Conservation (phyloP, 2,797 vertebrate genomes). For the Enteromius afrohamiltoni region DNA sequence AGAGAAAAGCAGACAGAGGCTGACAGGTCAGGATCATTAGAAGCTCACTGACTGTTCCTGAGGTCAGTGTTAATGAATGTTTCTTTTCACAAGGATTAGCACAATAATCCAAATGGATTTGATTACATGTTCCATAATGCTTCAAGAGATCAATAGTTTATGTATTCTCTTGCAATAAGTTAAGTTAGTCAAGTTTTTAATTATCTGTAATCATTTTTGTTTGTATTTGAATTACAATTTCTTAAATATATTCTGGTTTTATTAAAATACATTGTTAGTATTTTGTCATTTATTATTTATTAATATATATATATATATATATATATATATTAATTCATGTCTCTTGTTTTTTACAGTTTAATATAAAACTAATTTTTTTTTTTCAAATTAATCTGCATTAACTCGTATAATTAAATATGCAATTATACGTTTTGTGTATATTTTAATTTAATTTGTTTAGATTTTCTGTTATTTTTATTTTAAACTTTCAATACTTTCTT, state of each 20-base stretch:
- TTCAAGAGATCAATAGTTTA: background rate
- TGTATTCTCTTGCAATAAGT: background rate
- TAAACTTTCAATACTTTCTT: background rate
- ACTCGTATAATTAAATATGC: background rate
- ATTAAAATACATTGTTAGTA: background rate
- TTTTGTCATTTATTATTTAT: background rate
- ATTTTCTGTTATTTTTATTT: background rate
- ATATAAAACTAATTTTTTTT: background rate
- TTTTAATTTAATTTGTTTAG: background rate
- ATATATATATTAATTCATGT: no score
- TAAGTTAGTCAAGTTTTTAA: no score
- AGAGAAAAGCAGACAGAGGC: constrained; percentile 12
- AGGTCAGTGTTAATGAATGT: background rate
- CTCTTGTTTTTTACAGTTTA: no score
- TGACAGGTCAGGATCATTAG: background rate
- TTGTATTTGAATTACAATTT: no score
- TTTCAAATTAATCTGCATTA: no score
- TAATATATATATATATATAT: no score
- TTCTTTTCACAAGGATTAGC: background rate
- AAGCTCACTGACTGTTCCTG: background rate
- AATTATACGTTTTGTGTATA: background rate
- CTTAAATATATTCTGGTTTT: background rate
- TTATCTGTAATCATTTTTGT: no score
- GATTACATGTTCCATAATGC: background rate
- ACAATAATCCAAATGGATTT: background rate